Percentiles rank a stretch among this genome's conserved stretches.
Conservation (phyloP, 2,888 invertebrate genomes). For the Eilema caniola region DNA sequence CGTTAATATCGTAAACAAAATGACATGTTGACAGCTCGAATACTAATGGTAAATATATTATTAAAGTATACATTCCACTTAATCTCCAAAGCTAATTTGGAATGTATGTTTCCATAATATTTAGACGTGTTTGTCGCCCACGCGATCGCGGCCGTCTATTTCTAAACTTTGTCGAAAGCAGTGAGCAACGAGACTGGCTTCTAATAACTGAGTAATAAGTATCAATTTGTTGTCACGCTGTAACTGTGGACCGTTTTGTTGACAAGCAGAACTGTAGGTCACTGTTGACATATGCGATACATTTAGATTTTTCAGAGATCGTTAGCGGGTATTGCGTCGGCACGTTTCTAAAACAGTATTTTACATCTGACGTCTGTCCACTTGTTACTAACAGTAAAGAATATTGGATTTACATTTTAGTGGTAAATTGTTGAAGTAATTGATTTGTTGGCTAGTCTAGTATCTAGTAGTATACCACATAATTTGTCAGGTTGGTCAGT, state of each 20-base stretch:
- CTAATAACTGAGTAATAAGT: constrained; percentile 45
- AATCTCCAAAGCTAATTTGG: constrained; percentile 62
- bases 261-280: constrained; percentile 46
- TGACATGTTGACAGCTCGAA: constrained; percentile 43
- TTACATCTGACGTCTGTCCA: constrained; percentile 36
- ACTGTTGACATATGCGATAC: constrained; percentile 51
- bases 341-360: constrained; percentile 37
- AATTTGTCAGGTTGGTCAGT: background rate
- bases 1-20: constrained; percentile 46
- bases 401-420: constrained; percentile 42
- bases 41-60: constrained; percentile 47
- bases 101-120: constrained; percentile 75
- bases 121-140: constrained; percentile 72
- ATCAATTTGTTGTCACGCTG: constrained; percentile 22
- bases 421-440: background rate
- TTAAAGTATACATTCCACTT: constrained; percentile 44
- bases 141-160: constrained; percentile 71
- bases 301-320: constrained; percentile 54
- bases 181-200: constrained; percentile 38
- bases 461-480: background rate
- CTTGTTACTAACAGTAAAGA: constrained; percentile 40
- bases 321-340: constrained; percentile 33
- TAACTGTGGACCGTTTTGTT: constrained; percentile 42
- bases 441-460: background rate
- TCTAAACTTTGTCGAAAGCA: constrained; percentile 51